phyloP scores from a whole-genome alignment of 1,140 invertebrate genomes.

The Drosophila saltans region DNA sequence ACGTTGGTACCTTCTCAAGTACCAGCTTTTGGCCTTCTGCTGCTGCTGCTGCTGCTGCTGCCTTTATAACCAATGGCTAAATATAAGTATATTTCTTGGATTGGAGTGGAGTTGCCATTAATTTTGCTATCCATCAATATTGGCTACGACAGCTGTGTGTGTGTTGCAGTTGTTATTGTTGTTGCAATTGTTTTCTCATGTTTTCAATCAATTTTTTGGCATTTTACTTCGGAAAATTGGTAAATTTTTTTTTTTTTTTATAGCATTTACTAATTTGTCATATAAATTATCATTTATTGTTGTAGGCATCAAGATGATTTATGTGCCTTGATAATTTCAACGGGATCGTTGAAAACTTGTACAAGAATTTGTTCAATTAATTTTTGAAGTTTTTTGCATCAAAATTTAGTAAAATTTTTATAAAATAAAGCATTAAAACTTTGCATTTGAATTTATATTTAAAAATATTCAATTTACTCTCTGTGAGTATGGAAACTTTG shows the following conservation, averaged over 20 bases:
- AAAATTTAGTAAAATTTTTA: no score
- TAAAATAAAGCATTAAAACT: no score
- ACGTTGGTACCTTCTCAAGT: conserved; percentile 21
- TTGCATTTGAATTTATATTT: no score
- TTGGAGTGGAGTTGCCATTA: conserved; percentile 46
- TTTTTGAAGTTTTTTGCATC: neutral
- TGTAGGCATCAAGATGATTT: neutral
- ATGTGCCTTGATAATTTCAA: neutral
- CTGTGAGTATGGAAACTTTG: no score
- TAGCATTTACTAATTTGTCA: conserved; percentile 22
- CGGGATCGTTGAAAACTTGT: neutral
- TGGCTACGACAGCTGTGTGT: conserved; percentile 26
- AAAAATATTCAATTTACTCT: no score
- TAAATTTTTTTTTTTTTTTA: conserved; percentile 8
- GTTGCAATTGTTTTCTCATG: conserved; percentile 33
- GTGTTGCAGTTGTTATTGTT: conserved; percentile 10
- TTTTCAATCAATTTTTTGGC: conserved; percentile 47
- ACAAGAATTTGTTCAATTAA: neutral
- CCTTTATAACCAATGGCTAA: conserved; percentile 2
- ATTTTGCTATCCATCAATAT: conserved; percentile 47
- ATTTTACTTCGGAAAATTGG: conserved; percentile 18
- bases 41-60: neutral
- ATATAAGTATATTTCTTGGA: neutral
- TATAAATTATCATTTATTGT: conserved; percentile 26
- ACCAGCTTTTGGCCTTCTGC: conserved; percentile 25